phyloP scores from a whole-genome alignment of 2,888 invertebrate species.

The Drosophila pullipes region DNA sequence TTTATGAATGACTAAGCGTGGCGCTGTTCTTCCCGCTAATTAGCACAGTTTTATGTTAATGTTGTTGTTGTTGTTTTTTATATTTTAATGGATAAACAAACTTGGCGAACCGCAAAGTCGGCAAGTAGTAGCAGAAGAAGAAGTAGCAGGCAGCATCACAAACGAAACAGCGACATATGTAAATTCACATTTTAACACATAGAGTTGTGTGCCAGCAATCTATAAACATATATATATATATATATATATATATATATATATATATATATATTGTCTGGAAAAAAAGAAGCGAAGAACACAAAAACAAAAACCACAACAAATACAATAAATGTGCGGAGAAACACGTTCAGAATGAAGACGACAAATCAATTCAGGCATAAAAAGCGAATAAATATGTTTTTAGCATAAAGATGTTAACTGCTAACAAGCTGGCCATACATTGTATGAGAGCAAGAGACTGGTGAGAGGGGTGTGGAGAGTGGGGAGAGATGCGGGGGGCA shows the following conservation, averaged over 20 bases:
- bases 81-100: conserved; percentile 73
- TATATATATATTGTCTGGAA: conserved; percentile 15
- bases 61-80: conserved; percentile 30
- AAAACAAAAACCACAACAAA: conserved; percentile 40
- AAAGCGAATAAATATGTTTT: conserved; percentile 82
- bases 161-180: conserved; percentile 49
- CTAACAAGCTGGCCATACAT: conserved; percentile 61
- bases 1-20: conserved; percentile 58
- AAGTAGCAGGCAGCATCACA: background rate
- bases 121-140: background rate
- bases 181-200: conserved; percentile 63
- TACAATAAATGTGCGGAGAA: conserved; percentile 68
- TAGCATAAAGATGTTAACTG: conserved; percentile 81
- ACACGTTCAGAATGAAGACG: conserved; percentile 73
- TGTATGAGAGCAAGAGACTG: background rate
- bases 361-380: conserved; percentile 82
- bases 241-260: conserved; percentile 5
- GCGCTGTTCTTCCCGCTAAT: conserved; percentile 54
- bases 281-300: conserved; percentile 20
- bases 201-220: background rate
- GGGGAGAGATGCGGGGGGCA: background rate
- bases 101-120: conserved; percentile 65
- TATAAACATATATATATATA: conserved; percentile 2
- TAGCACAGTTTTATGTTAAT: conserved; percentile 62
- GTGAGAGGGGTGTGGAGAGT: background rate